Conservation (phyloP, 1,140 invertebrate species). For the Ectropis grisescens region DNA sequence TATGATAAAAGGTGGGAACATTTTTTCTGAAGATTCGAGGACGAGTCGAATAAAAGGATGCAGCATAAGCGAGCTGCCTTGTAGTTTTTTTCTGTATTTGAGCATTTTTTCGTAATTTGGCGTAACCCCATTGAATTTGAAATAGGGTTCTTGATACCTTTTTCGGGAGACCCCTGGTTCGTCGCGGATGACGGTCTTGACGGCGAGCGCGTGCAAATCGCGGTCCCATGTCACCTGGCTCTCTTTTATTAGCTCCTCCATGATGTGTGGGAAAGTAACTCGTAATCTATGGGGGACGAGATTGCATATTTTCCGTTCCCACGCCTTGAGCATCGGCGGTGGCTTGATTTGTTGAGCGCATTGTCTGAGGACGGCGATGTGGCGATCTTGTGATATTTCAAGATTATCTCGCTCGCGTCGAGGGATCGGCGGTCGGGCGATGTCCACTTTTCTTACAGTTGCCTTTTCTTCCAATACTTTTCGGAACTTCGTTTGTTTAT, state of each 20-base stretch:
- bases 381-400: conserved; percentile 46
- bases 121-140: conserved; percentile 73
- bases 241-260: conserved; percentile 61
- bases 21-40: conserved; percentile 66
- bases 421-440: conserved; percentile 27
- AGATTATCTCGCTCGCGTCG: conserved; percentile 32
- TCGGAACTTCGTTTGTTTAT: conserved; percentile 47
- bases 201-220: conserved; percentile 60
- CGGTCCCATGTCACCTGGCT: conserved; percentile 62
- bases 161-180: conserved; percentile 45
- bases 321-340: conserved; percentile 58
- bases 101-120: conserved; percentile 72
- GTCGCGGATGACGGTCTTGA: conserved; percentile 64
- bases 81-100: conserved; percentile 68
- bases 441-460: conserved; percentile 36
- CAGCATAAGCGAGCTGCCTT: conserved; percentile 68
- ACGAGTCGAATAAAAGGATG: conserved; percentile 75
- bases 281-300: conserved; percentile 53
- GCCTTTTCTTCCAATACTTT: conserved; percentile 50
- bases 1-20: conserved; percentile 71
- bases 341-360: conserved; percentile 50
- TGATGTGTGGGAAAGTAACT: conserved; percentile 43
- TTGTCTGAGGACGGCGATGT: conserved; percentile 46
- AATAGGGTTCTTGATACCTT: conserved; percentile 59
- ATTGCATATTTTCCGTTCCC: conserved; percentile 65